These are phyloP conservation scores for Melitaea cinxia DNA, from an alignment of 1,140 invertebrate genomes.

Conservation along the genomic window DNA sequence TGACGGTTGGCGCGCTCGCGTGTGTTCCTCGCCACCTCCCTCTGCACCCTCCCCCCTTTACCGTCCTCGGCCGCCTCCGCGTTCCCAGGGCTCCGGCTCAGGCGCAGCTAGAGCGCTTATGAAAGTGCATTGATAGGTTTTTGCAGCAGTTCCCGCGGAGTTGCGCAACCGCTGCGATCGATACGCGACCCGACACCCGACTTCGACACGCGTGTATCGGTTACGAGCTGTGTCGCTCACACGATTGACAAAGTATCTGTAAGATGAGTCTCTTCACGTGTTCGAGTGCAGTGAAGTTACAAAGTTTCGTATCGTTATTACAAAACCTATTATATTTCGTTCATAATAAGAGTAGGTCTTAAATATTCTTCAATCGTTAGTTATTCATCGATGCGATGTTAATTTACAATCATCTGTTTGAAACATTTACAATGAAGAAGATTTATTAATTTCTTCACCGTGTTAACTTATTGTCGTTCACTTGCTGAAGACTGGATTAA, in stretches of 20 bases:
- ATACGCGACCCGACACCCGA: constrained; percentile 9
- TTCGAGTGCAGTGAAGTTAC: too few relatives aligned
- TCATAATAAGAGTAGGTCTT: neutral
- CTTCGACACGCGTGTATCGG: neutral
- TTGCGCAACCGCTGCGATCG: constrained; percentile 21
- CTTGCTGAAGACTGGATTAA: too few relatives aligned
- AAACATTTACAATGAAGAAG: neutral
- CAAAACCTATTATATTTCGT: too few relatives aligned
- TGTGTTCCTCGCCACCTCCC: neutral
- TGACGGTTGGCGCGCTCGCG: constrained; percentile 9
- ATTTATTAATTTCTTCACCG: neutral
- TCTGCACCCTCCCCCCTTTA: neutral
- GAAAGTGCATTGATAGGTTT: constrained; percentile 40
- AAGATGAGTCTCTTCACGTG: neutral
- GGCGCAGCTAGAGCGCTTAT: constrained; percentile 24
- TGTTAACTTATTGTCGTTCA: neutral
- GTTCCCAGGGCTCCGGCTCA: constrained; percentile 5
- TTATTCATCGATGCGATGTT: neutral
- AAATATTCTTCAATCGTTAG: neutral
- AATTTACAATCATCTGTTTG: neutral
- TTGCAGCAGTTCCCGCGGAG: constrained; percentile 30
- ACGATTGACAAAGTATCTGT: neutral
- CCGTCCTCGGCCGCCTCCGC: neutral
- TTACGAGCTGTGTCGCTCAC: neutral
- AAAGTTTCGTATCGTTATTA: too few relatives aligned